phyloP scores from a whole-genome alignment of 2,797 vertebrate species.

The Tolypeutes matacus region DNA sequence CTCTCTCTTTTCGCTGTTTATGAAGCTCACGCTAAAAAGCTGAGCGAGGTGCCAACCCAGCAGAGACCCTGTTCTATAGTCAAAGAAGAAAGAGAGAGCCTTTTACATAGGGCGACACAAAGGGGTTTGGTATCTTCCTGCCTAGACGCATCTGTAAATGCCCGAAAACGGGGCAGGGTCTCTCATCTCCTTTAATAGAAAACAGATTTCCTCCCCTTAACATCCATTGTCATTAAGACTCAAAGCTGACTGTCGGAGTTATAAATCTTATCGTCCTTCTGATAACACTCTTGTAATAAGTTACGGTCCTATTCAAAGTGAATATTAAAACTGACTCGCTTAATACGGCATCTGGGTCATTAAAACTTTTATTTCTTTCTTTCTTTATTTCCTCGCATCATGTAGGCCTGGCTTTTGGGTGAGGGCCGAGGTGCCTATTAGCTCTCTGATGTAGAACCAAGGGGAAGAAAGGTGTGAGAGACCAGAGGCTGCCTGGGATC shows the following conservation, averaged over 20 bases:
- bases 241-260: slow-evolving; percentile 87
- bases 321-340: slow-evolving; percentile 89
- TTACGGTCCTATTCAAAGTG: slow-evolving; percentile 86
- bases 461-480: slow-evolving; percentile 63
- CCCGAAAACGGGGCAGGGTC: slow-evolving; percentile 79
- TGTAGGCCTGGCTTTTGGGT: slow-evolving; percentile 62
- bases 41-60: slow-evolving; percentile 25
- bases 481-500: neutral
- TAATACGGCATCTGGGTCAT: slow-evolving; percentile 88
- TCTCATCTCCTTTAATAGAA: slow-evolving; percentile 84
- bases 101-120: slow-evolving; percentile 65
- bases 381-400: slow-evolving; percentile 28
- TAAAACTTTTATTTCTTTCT: slow-evolving; percentile 82
- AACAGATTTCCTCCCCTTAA: slow-evolving; percentile 85
- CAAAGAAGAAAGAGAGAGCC: slow-evolving; percentile 51
- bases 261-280: slow-evolving; percentile 90
- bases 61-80: neutral
- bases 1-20: neutral
- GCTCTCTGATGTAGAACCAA: slow-evolving; percentile 60
- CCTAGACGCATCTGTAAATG: slow-evolving; percentile 74
- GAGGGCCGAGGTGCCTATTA: slow-evolving; percentile 67
- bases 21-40: neutral
- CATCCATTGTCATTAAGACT: slow-evolving; percentile 87
- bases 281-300: slow-evolving; percentile 90
- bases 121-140: slow-evolving; percentile 52